These are phyloP conservation scores for Clarias fuscus DNA, from an alignment of 2,797 vertebrate genomes.

Conservation along the genomic window DNA sequence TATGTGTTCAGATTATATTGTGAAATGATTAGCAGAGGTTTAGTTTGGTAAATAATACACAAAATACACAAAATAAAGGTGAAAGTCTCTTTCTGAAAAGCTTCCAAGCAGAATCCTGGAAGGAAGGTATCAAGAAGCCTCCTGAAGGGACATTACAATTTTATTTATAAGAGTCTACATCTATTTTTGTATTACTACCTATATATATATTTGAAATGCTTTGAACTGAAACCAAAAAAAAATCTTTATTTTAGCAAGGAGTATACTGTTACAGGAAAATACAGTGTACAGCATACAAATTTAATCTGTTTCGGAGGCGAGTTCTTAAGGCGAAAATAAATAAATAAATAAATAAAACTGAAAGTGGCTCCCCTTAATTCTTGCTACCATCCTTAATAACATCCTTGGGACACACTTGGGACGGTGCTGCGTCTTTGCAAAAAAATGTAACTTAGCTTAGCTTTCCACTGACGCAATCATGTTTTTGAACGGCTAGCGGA, in stretches of 20 bases:
- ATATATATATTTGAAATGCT: not conserved
- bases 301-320: too few species aligned
- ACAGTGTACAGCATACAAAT: not conserved
- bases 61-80: too few species aligned
- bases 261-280: not conserved
- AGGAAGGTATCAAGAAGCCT: not conserved
- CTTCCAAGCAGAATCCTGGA: not conserved
- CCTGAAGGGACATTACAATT: not conserved
- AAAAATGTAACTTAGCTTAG: too few species aligned
- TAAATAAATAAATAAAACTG: too few species aligned
- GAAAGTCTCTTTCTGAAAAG: not conserved
- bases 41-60: not conserved
- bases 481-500: too few species aligned
- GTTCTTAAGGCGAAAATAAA: too few species aligned
- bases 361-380: too few species aligned
- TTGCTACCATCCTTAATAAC: too few species aligned
- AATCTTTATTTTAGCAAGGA: not conserved
- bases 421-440: too few species aligned
- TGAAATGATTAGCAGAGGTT: not conserved
- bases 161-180: not conserved
- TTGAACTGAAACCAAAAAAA: not conserved
- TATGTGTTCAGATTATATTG: not conserved
- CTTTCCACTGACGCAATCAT: too few species aligned
- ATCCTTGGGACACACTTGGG: too few species aligned
- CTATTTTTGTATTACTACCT: not conserved